Conservation (phyloP, 2,888 invertebrate genomes). For the Drosophila pseudotakahashii region DNA sequence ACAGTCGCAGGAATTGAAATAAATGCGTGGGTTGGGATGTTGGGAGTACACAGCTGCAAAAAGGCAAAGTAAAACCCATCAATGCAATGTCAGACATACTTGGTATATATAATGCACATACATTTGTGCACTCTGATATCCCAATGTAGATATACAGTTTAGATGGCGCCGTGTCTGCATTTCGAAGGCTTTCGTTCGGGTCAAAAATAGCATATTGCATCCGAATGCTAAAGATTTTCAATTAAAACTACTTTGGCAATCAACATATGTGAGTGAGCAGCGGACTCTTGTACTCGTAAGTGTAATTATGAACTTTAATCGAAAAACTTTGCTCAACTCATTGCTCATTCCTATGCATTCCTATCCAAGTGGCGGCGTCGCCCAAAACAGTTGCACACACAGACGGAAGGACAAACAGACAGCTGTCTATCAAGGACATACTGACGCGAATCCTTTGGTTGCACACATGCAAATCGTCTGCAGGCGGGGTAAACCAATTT, state of each 20-base stretch:
- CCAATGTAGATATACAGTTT: constrained; percentile 20
- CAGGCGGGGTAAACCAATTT: constrained; percentile 10
- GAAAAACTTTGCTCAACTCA: constrained; percentile 76
- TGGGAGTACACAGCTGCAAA: constrained; percentile 18
- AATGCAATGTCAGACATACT: constrained; percentile 40
- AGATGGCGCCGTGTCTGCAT: constrained; percentile 35
- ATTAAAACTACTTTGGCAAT: constrained; percentile 78
- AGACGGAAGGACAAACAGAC: constrained; percentile 14
- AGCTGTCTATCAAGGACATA: constrained; percentile 58
- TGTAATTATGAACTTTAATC: constrained; percentile 79
- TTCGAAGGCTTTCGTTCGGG: constrained; percentile 14
- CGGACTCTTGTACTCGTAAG: constrained; percentile 52
- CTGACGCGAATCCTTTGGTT: constrained; percentile 15
- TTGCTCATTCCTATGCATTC: constrained; percentile 68
- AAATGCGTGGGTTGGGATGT: constrained; percentile 33
- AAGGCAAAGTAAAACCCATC: constrained; percentile 33
- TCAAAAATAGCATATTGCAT: constrained; percentile 25
- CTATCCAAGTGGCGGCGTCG: constrained; percentile 30
- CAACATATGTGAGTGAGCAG: constrained; percentile 52
- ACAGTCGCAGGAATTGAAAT: constrained; percentile 51
- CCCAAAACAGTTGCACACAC: constrained; percentile 2
- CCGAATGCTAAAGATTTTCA: constrained; percentile 73
- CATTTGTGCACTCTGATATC: background rate
- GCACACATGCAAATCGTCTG: constrained; percentile 19
- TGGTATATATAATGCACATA: constrained; percentile 2